phyloP scores from a whole-genome alignment of 2,113 vertebrate species.

The Limanda limanda region DNA sequence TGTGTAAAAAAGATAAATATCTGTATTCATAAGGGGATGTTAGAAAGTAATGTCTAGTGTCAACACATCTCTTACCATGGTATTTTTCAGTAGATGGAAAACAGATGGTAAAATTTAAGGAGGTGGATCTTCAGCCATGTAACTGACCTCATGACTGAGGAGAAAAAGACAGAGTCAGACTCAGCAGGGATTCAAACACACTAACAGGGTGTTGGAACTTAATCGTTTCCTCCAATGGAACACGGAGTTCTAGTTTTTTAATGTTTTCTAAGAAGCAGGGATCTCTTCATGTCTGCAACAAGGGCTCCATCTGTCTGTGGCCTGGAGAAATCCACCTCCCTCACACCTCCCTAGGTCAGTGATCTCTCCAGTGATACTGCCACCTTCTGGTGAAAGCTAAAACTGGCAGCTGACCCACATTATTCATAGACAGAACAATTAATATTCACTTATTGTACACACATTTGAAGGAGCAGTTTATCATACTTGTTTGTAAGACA shows the following conservation, averaged over 20 bases:
- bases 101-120: no score
- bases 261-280: background rate
- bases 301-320: conserved; percentile 70
- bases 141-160: background rate
- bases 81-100: no score
- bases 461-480: background rate
- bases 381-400: conserved; percentile 49
- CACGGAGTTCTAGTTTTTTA: conserved; percentile 15
- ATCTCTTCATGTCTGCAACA: conserved; percentile 20
- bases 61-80: no score
- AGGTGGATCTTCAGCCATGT: background rate
- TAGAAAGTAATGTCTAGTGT: background rate
- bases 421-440: background rate
- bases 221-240: conserved; percentile 27
- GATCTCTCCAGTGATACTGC: conserved; percentile 55
- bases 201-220: background rate
- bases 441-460: background rate
- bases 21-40: background rate
- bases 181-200: background rate
- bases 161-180: no score
- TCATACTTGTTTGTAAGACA: background rate
- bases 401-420: conserved; percentile 22
- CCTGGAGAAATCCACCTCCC: conserved; percentile 9
- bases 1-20: no score
- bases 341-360: background rate